phyloP scores from a whole-genome alignment of 1,140 invertebrate genomes.

The Diorhabda elongata region DNA sequence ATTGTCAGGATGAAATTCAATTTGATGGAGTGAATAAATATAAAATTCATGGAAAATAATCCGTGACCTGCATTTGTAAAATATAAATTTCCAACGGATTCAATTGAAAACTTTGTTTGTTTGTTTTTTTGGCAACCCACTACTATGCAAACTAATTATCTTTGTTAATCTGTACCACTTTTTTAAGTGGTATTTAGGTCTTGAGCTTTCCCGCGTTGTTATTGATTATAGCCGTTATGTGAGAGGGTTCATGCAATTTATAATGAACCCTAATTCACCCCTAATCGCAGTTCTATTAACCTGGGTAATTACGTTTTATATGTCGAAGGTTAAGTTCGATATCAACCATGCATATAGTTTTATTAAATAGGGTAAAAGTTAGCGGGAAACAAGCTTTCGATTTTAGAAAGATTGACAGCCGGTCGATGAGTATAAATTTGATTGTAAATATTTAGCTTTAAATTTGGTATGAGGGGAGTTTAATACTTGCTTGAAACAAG shows the following conservation, averaged over 20 bases:
- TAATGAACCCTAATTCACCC: conserved; percentile 7
- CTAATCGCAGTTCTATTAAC: conserved; percentile 4
- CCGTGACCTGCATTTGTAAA: too few species aligned
- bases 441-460: too few species aligned
- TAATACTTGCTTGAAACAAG: too few species aligned
- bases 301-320: conserved; percentile 6
- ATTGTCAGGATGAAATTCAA: too few species aligned
- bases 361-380: conserved; percentile 10
- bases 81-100: too few species aligned
- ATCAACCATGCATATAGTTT: conserved; percentile 8
- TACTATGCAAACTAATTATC: background rate
- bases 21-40: too few species aligned
- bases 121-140: background rate
- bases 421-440: too few species aligned
- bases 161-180: conserved; percentile 12
- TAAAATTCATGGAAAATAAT: too few species aligned
- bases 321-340: conserved; percentile 6
- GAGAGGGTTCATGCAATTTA: background rate
- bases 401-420: background rate
- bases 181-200: conserved; percentile 19
- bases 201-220: conserved; percentile 3
- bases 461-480: too few species aligned
- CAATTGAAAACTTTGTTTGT: too few species aligned
- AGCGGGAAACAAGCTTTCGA: background rate
- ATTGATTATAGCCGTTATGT: conserved; percentile 9